Conservation (phyloP, 1,140 invertebrate species). For the Telenomus remus region DNA sequence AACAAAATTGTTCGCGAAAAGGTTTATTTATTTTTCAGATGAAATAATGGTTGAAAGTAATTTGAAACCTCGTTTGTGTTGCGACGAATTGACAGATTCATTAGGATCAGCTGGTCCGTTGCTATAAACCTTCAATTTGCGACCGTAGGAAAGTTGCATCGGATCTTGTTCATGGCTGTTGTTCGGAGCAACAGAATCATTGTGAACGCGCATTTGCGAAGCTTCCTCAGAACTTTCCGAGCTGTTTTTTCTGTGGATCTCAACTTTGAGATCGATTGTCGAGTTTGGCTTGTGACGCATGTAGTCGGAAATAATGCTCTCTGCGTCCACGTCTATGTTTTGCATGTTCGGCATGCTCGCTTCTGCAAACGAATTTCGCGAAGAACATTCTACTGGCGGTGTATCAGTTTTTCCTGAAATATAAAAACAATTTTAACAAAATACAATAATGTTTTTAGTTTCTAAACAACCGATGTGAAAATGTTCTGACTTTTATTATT, state of each 20-base stretch:
- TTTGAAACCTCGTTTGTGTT: slow-evolving; percentile 18
- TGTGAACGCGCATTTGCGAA: slow-evolving; percentile 66
- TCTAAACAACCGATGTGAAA: too few species aligned
- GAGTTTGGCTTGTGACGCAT: slow-evolving; percentile 73
- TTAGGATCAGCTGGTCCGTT: slow-evolving; percentile 3
- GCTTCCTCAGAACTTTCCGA: slow-evolving; percentile 85
- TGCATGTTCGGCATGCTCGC: slow-evolving; percentile 68
- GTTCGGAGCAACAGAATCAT: slow-evolving; percentile 48
- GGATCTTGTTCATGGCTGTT: background rate
- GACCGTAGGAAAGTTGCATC: slow-evolving; percentile 17
- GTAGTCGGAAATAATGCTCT: slow-evolving; percentile 74
- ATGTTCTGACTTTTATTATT: too few species aligned
- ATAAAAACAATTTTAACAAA: background rate
- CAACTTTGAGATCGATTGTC: slow-evolving; percentile 88
- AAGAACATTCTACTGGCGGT: slow-evolving; percentile 78
- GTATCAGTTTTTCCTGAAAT: slow-evolving; percentile 74
- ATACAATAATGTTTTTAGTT: too few species aligned
- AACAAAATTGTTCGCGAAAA: too few species aligned
- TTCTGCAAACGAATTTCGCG: slow-evolving; percentile 76
- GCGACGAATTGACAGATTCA: slow-evolving; percentile 3
- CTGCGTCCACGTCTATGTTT: slow-evolving; percentile 71
- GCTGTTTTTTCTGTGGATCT: slow-evolving; percentile 93
- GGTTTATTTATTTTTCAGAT: too few species aligned
- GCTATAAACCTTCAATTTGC: slow-evolving; percentile 15
- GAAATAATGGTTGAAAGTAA: too few species aligned